phyloP scores from a whole-genome alignment of 2,113 vertebrate genomes.

The Gallinago undulata region DNA sequence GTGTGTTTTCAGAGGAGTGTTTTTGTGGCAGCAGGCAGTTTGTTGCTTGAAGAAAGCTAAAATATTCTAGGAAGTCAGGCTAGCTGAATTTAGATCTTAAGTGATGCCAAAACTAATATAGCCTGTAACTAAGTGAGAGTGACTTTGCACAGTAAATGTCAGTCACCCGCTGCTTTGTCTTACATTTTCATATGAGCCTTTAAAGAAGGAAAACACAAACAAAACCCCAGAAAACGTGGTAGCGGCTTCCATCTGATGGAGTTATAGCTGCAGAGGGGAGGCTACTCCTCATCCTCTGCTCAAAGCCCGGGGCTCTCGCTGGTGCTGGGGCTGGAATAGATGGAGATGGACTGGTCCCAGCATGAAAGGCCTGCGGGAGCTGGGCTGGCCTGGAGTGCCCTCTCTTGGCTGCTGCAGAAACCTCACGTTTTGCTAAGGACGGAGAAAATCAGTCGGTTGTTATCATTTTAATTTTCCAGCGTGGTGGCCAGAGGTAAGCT shows the following conservation, averaged over 20 bases:
- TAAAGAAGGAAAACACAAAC: slow-evolving; percentile 26
- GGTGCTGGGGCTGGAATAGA: neutral
- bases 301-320: neutral
- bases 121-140: slow-evolving; percentile 50
- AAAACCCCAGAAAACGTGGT: slow-evolving; percentile 2
- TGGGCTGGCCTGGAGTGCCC: slow-evolving; percentile 71
- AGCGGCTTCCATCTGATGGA: neutral
- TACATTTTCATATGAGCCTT: slow-evolving; percentile 14
- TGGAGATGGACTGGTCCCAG: neutral
- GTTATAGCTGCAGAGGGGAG: neutral
- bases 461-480: neutral
- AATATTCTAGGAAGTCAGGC: slow-evolving; percentile 64
- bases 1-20: slow-evolving; percentile 9
- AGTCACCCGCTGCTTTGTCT: slow-evolving; percentile 52
- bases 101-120: slow-evolving; percentile 59
- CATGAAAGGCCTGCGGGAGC: neutral
- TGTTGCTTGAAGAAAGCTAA: slow-evolving; percentile 53
- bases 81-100: slow-evolving; percentile 49
- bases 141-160: slow-evolving; percentile 53
- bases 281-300: neutral
- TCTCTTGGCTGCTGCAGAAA: slow-evolving; percentile 69
- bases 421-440: neutral
- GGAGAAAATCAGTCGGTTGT: neutral
- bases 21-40: slow-evolving; percentile 65
- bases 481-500: neutral